phyloP scores from a whole-genome alignment of 2,888 invertebrate genomes.

The Hybos culiciformis region DNA sequence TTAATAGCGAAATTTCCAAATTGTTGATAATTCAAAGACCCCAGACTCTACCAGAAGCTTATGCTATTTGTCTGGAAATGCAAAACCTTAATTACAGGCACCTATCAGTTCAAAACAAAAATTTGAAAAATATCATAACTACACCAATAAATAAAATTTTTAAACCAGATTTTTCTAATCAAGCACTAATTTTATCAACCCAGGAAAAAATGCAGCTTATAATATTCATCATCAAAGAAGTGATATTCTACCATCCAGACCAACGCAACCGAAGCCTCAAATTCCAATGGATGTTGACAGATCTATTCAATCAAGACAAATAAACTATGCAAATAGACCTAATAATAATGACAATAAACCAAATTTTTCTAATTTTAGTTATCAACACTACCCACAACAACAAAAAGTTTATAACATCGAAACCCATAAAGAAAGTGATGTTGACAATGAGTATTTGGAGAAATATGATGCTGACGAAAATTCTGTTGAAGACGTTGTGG shows the following conservation, averaged over 20 bases:
- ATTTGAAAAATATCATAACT: not conserved
- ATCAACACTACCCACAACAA: not conserved
- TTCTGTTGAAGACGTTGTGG: not conserved
- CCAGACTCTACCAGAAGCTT: constrained; percentile 9
- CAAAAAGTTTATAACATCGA: not conserved
- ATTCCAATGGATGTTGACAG: constrained; percentile 6
- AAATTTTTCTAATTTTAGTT: not conserved
- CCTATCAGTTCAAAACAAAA: not conserved
- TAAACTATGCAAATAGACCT: constrained; percentile 9
- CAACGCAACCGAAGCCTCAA: constrained; percentile 3
- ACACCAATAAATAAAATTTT: not conserved
- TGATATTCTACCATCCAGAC: not conserved
- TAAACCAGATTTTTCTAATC: too few relatives aligned
- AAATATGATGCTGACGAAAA: not conserved
- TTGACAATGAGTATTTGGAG: too few relatives aligned
- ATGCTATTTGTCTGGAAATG: constrained; percentile 6
- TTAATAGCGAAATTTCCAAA: too few relatives aligned
- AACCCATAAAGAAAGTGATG: too few relatives aligned
- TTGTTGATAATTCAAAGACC: too few relatives aligned
- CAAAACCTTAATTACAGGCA: not conserved
- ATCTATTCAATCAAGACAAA: constrained; percentile 6
- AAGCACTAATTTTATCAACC: too few relatives aligned
- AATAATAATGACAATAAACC: not conserved
- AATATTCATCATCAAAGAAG: not conserved
- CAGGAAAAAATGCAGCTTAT: not conserved